A percentile compares a stretch with the other conserved stretches of the same genome.
Conservation (phyloP, 2,797 vertebrate species). For the Myotis myotis region DNA sequence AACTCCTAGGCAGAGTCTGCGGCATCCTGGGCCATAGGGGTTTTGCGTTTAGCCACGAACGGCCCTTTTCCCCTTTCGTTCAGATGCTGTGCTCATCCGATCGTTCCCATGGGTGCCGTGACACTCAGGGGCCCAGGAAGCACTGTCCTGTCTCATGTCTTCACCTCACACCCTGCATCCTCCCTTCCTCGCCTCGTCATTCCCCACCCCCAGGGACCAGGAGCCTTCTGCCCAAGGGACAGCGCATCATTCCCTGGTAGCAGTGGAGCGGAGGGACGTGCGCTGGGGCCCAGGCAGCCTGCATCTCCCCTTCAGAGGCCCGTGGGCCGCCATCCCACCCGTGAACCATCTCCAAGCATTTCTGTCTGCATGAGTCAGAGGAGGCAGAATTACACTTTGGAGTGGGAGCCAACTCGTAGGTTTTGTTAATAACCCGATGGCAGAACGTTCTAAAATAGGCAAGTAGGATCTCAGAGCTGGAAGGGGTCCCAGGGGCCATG, state of each 20-base stretch:
- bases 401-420: slow-evolving; percentile 48
- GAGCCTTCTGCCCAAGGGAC: neutral
- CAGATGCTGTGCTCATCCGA: rapidly evolving
- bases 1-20: neutral
- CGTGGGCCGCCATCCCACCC: neutral
- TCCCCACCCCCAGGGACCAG: neutral
- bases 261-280: neutral
- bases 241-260: neutral
- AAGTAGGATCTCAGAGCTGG: slow-evolving; percentile 44
- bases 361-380: slow-evolving; percentile 65
- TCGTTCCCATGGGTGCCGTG: neutral
- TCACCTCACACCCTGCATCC: neutral
- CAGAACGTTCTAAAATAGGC: slow-evolving; percentile 65
- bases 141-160: neutral
- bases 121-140: neutral
- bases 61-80: neutral
- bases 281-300: neutral
- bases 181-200: neutral
- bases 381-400: slow-evolving; percentile 46
- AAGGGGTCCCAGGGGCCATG: slow-evolving; percentile 39
- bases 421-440: slow-evolving; percentile 57
- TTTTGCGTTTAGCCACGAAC: neutral
- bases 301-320: neutral
- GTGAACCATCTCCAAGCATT: neutral
- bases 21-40: neutral